Conservation (phyloP, 2,113 vertebrate species). For the Hemichromis elongatus region DNA sequence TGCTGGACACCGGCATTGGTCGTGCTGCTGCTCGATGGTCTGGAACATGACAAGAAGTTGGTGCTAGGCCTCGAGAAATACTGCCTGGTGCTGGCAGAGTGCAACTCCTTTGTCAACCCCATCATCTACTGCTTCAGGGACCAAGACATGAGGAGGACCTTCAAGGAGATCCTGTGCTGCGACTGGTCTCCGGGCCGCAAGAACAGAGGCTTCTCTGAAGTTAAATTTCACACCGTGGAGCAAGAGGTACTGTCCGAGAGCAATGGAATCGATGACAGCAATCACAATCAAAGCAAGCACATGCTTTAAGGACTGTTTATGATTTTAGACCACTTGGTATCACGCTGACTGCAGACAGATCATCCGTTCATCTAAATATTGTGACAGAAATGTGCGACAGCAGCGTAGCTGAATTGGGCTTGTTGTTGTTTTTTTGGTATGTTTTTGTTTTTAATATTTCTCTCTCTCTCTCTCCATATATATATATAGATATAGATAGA, state of each 20-base stretch:
- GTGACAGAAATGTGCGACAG: neutral
- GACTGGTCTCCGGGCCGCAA: neutral
- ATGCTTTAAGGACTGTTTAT: neutral
- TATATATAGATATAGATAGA: neutral
- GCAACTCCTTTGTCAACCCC: conserved; percentile 74
- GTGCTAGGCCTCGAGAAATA: conserved; percentile 72
- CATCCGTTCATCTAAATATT: neutral
- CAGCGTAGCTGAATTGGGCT: neutral
- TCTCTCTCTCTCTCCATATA: neutral
- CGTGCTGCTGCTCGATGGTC: conserved; percentile 79
- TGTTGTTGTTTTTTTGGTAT: neutral
- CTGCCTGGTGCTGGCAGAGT: conserved; percentile 74
- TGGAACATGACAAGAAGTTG: accelerated
- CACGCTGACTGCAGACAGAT: neutral
- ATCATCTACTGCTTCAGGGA: conserved; percentile 77
- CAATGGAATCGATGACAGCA: conserved; percentile 25
- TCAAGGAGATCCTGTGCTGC: conserved; percentile 66
- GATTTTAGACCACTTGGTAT: neutral
- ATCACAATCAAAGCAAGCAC: conserved; percentile 22
- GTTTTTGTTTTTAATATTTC: too few species aligned
- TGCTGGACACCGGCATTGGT: conserved; percentile 89
- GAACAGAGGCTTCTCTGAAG: neutral
- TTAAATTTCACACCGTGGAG: conserved; percentile 66
- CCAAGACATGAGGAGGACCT: conserved; percentile 72
- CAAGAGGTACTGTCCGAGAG: conserved; percentile 73